Evolutionary conservation across 2,888 invertebrate species (phyloP).

Genomic region (Acronicta leporina): DNA sequence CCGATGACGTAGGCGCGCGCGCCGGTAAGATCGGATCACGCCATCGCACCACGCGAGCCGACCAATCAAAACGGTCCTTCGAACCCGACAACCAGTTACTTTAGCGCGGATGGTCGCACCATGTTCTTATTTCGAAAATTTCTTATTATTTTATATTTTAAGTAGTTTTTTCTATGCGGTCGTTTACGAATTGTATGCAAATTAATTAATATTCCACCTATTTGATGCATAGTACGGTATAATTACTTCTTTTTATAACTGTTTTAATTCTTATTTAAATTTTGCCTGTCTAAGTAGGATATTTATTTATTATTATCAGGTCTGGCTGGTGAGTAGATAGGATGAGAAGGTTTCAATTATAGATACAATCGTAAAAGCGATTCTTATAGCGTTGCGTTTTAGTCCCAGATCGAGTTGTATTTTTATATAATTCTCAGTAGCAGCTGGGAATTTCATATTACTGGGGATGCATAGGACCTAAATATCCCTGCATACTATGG

Average conservation of each 20-base stretch:
- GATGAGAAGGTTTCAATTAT: no score
- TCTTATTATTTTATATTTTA: constrained; percentile 1
- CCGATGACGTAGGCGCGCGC: constrained; percentile 28
- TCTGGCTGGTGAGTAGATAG: no score
- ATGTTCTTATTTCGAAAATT: constrained; percentile 38
- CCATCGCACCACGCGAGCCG: constrained; percentile 44
- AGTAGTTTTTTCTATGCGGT: constrained; percentile 1
- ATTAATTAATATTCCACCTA: background rate
- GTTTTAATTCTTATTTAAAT: background rate
- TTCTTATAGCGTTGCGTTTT: no score
- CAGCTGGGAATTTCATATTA: no score
- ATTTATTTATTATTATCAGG: no score
- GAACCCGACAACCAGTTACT: constrained; percentile 34
- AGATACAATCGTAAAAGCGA: no score
- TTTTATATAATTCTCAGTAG: no score
- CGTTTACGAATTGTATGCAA: background rate
- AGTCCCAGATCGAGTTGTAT: no score
- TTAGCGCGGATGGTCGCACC: constrained; percentile 8
- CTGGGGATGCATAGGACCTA: no score
- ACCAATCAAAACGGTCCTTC: constrained; percentile 42
- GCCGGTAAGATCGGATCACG: constrained; percentile 35
- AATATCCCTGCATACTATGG: no score
- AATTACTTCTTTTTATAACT: background rate
- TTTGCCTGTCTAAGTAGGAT: no score
- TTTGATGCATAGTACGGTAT: background rate